Percentiles rank a stretch among this genome's conserved stretches.
phyloP scores from a whole-genome alignment of 2,888 invertebrate genomes.

The Acronicta alni region DNA sequence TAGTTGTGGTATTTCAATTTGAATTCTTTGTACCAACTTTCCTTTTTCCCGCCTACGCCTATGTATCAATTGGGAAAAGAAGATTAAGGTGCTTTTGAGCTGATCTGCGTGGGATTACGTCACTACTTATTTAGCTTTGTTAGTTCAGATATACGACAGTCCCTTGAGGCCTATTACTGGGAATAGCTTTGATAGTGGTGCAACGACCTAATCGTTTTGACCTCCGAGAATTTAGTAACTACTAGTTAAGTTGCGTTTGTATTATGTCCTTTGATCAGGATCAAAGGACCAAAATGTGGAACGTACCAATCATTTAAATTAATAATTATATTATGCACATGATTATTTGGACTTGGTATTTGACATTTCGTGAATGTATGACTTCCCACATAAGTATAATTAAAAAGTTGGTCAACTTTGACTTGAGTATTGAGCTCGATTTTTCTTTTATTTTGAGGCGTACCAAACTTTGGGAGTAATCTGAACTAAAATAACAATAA shows the following conservation, averaged over 20 bases:
- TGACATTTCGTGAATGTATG: no score
- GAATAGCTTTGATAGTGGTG: background rate
- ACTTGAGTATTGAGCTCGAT: no score
- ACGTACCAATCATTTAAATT: no score
- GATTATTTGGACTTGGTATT: no score
- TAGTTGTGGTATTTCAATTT: background rate
- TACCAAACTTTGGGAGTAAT: no score
- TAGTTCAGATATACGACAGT: constrained; percentile 2
- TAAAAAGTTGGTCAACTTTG: no score
- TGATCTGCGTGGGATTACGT: constrained; percentile 34
- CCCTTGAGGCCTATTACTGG: background rate
- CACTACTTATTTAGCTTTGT: constrained; percentile 36
- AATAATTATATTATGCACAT: no score
- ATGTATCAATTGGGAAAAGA: constrained; percentile 22
- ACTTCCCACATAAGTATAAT: no score
- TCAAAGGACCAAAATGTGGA: background rate
- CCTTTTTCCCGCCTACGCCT: background rate
- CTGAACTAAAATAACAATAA: no score
- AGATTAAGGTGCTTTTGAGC: constrained; percentile 20
- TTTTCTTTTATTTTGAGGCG: no score
- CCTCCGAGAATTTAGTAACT: background rate
- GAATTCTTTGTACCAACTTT: background rate
- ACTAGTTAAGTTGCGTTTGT: background rate
- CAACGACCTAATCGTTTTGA: background rate
- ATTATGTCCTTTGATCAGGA: background rate